Evolutionary conservation across 2,888 invertebrate species (phyloP).

Genomic region (Chamaedrilus cognettii): DNA sequence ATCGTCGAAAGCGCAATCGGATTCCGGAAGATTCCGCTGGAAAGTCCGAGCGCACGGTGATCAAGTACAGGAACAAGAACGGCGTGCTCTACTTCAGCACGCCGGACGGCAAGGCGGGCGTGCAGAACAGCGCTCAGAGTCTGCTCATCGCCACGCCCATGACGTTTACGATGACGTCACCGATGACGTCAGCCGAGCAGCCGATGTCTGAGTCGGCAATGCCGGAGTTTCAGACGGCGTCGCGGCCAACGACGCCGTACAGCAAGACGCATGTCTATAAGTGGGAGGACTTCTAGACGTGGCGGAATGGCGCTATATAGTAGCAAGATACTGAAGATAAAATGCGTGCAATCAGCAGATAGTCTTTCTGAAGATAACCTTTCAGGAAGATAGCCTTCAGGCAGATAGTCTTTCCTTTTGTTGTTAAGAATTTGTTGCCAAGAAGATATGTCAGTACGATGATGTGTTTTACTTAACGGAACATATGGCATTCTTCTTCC

Average conservation of each 20-base stretch:
- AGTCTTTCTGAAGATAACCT: too few species aligned
- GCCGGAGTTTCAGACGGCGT: too few species aligned
- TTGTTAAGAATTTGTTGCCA: too few species aligned
- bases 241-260: too few species aligned
- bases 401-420: too few species aligned
- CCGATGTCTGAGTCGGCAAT: background rate
- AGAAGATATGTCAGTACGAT: too few species aligned
- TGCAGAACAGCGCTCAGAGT: background rate
- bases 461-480: too few species aligned
- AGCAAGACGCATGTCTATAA: background rate
- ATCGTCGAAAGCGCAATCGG: conserved; percentile 2
- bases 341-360: too few species aligned
- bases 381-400: too few species aligned
- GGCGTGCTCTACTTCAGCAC: conserved; percentile 31
- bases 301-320: too few species aligned
- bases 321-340: too few species aligned
- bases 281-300: conserved; percentile 9
- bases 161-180: conserved; percentile 2
- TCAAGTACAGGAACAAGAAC: conserved; percentile 26
- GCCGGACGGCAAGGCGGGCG: background rate
- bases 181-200: background rate
- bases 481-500: too few species aligned
- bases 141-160: background rate
- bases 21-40: background rate
- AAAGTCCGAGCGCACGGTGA: conserved; percentile 14